These are phyloP conservation scores for Eurytoma adleriae DNA, from an alignment of 2,888 invertebrate species.

Conservation along the genomic window DNA sequence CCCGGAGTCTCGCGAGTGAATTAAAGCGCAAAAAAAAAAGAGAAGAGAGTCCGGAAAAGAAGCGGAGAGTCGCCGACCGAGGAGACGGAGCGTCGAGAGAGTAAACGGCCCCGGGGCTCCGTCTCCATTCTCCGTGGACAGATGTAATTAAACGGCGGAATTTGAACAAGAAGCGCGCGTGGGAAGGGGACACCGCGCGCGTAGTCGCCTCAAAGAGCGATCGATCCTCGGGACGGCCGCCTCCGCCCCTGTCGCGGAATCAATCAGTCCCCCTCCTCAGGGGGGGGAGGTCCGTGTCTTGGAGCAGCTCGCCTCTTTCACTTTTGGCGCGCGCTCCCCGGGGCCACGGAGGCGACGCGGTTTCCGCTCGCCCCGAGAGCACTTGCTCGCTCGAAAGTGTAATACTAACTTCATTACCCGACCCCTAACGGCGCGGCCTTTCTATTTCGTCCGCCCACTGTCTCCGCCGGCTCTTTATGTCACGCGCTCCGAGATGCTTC, in stretches of 20 bases:
- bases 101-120: slow-evolving; percentile 32
- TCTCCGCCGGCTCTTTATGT: not conserved
- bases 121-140: slow-evolving; percentile 64
- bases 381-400: slow-evolving; percentile 48
- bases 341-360: slow-evolving; percentile 10
- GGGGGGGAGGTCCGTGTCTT: not conserved
- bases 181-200: slow-evolving; percentile 54
- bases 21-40: not conserved
- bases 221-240: too few relatives aligned
- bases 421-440: slow-evolving; percentile 47
- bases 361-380: slow-evolving; percentile 36
- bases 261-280: not conserved
- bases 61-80: not conserved
- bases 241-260: too few relatives aligned
- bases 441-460: slow-evolving; percentile 21
- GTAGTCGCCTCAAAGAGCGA: not conserved
- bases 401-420: slow-evolving; percentile 55
- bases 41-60: not conserved
- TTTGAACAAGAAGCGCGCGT: slow-evolving; percentile 60
- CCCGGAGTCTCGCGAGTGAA: too few relatives aligned
- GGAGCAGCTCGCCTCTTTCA: slow-evolving; percentile 26
- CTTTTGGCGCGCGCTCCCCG: slow-evolving; percentile 20
- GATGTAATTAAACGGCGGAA: slow-evolving; percentile 69
- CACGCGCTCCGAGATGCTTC: not conserved
- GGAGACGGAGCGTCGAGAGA: not conserved